A percentile compares a stretch with the other conserved stretches of the same genome.
Conservation (phyloP, 2,797 vertebrate species). For the Sebastes glaucus region DNA sequence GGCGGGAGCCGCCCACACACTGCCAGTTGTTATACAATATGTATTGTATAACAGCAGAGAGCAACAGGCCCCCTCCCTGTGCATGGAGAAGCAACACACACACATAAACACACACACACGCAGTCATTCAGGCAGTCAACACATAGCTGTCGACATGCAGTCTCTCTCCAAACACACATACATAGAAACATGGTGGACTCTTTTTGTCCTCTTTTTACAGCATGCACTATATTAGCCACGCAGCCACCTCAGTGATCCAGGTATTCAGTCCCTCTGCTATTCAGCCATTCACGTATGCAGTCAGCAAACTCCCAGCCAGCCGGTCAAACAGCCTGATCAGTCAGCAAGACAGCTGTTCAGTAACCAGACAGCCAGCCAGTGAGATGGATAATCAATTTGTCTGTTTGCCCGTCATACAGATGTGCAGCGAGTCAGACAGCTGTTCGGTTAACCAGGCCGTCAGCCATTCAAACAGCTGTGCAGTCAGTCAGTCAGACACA, state of each 20-base stretch:
- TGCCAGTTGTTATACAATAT: constrained; percentile 82
- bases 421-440: constrained; percentile 53
- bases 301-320: constrained; percentile 15
- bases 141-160: not conserved
- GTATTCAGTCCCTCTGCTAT: not conserved
- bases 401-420: constrained; percentile 50
- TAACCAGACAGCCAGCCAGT: constrained; percentile 33
- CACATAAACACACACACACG: constrained; percentile 19
- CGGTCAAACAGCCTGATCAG: constrained; percentile 14
- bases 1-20: constrained; percentile 76
- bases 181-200: not conserved
- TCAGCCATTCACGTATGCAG: not conserved
- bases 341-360: constrained; percentile 41
- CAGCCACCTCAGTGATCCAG: too few relatives aligned
- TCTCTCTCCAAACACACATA: not conserved
- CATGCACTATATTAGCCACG: not conserved
- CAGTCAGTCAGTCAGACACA: constrained; percentile 7
- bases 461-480: constrained; percentile 38
- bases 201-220: not conserved
- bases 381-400: constrained; percentile 51
- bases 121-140: constrained; percentile 13
- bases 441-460: constrained; percentile 37
- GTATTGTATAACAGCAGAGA: constrained; percentile 77
- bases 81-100: constrained; percentile 38
- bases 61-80: constrained; percentile 61